Evolutionary conservation across 2,113 vertebrate genomes (phyloP).

Genomic region (Isurus oxyrinchus): DNA sequence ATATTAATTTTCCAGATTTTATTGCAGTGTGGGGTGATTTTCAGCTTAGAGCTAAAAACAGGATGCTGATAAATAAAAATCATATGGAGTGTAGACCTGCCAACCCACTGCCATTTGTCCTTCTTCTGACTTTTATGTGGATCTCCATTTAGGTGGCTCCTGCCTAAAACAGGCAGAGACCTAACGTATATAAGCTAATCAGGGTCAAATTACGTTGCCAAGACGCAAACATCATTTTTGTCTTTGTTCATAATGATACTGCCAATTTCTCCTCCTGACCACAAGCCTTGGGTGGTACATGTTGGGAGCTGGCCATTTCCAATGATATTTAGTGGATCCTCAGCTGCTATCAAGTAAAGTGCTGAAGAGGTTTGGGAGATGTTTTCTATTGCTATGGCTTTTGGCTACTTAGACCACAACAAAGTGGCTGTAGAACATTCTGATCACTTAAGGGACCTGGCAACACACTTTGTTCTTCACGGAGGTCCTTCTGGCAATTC

Average conservation of each 20-base stretch:
- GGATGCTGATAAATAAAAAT: neutral
- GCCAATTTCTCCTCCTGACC: neutral
- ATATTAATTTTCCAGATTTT: neutral
- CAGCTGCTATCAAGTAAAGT: neutral
- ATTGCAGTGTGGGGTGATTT: neutral
- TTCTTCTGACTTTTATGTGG: neutral
- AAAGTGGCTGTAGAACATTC: neutral
- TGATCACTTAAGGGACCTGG: conserved; percentile 19
- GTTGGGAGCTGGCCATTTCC: neutral
- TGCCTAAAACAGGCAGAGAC: too few species aligned
- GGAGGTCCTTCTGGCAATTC: conserved; percentile 17
- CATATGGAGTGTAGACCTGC: neutral
- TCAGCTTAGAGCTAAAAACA: neutral
- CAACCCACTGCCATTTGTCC: neutral
- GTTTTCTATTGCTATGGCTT: neutral
- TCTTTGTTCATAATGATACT: neutral
- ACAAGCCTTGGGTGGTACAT: neutral
- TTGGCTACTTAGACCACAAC: neutral
- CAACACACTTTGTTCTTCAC: neutral
- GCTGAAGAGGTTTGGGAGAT: neutral
- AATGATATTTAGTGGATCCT: neutral
- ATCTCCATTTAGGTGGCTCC: neutral
- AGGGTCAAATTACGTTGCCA: neutral
- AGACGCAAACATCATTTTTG: neutral
- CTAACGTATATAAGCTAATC: neutral